Conservation (phyloP, 2,113 vertebrate genomes). For the Podilymbus podiceps region DNA sequence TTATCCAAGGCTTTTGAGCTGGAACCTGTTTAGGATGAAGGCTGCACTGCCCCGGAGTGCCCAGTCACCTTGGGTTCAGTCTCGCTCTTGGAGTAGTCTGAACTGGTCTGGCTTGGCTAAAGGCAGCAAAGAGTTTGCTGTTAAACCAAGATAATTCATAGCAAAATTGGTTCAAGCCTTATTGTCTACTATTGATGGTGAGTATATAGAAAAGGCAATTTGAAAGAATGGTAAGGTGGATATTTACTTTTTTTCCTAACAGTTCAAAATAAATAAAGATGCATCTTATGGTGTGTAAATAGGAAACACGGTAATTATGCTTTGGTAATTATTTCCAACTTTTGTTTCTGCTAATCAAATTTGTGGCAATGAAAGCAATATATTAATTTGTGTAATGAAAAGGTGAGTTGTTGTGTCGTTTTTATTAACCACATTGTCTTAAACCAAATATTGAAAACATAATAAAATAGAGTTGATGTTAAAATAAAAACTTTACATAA, state of each 20-base stretch:
- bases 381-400: not conserved
- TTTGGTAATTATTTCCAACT: not conserved
- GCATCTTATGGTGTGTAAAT: not conserved
- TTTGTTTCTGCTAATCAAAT: not conserved
- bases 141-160: not conserved
- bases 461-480: not conserved
- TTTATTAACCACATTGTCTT: not conserved
- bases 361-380: not conserved
- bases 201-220: not conserved
- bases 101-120: not conserved
- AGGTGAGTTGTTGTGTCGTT: not conserved
- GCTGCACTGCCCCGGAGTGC: not conserved
- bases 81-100: not conserved
- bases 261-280: not conserved
- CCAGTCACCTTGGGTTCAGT: not conserved
- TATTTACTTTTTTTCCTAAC: not conserved
- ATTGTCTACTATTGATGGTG: not conserved
- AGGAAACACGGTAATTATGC: not conserved
- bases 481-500: not conserved
- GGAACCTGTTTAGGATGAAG: not conserved
- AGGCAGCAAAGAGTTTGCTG: not conserved
- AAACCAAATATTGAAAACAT: not conserved
- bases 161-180: not conserved
- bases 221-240: not conserved
- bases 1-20: not conserved